A percentile compares a stretch with the other conserved stretches of the same genome.
phyloP scores from a whole-genome alignment of 2,113 vertebrate genomes.

The Poecile atricapillus region DNA sequence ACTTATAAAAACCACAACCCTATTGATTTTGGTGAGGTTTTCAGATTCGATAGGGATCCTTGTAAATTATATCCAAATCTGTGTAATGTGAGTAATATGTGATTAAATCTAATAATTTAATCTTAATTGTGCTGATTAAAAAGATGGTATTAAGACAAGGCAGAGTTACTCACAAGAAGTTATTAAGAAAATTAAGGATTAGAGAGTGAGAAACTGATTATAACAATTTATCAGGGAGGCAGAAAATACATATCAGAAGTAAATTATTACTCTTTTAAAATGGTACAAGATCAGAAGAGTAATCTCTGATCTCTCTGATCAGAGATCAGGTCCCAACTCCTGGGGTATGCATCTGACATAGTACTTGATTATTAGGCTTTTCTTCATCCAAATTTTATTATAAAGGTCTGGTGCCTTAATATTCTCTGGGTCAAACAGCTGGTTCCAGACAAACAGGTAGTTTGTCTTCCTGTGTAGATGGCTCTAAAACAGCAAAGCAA shows the following conservation, averaged over 20 bases:
- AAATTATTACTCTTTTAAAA: not conserved
- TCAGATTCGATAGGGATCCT: not conserved
- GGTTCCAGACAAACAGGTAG: not conserved
- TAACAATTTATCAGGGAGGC: not conserved
- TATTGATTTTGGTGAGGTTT: not conserved
- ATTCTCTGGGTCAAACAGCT: not conserved
- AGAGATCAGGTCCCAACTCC: not conserved
- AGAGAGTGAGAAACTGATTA: not conserved
- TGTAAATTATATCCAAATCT: conserved; percentile 4
- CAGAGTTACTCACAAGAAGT: not conserved
- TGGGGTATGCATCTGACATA: not conserved
- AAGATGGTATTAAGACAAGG: conserved; percentile 35
- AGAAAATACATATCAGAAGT: not conserved
- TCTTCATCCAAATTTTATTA: not conserved
- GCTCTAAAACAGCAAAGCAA: not conserved
- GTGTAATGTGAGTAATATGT: not conserved
- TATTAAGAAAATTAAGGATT: conserved; percentile 42
- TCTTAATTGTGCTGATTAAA: conserved; percentile 37
- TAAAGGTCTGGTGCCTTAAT: not conserved
- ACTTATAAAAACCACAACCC: not conserved
- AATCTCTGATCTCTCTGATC: not conserved
- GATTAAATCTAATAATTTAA: conserved; percentile 27
- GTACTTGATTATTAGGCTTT: not conserved
- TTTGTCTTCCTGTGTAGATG: not conserved
- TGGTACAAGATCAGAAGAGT: not conserved